Evolutionary conservation across 2,797 vertebrate species (phyloP), one percentile per base, ranked within the genome.

Genomic region (Meda fulgida): DNA sequence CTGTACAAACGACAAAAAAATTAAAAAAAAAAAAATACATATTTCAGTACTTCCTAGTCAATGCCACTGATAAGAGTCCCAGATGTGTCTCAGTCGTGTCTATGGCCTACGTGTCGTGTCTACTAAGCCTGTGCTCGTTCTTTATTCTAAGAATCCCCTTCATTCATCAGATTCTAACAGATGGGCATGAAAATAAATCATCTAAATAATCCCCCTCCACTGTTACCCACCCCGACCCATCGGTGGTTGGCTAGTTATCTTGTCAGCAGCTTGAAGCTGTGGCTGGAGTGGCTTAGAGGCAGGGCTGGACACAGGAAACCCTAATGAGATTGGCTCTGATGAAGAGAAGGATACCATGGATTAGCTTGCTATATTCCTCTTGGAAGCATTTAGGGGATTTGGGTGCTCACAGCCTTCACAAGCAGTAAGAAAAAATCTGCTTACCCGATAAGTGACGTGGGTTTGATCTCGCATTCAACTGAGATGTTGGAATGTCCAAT

Each of bases 311-410:
- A 87, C 89, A 92, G n/a, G 87, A 89, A 87, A 38, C 31, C 83
- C 86, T 95, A 96, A 95, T 95, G 92, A 90, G 94, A 95, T 96
- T 96, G 93, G 91, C 89, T 60, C n/a, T 86, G 92, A 90, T 88
- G 83, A 77, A 91, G 92, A 91, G 90, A 92, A 91, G 91, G 92
- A 89, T 90, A 80, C 90, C 84, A 88, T 63, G n/a, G 86, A 94
- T 94, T 95, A 94, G 91, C 93, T 92, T 89, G 90, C 90, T 89
- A 53, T 90, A 86, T 89, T 89, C 84, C 84, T 83, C 80, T 92
- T 93, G 91, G 90, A 93, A 91, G 90, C 86, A 77, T 92, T 91
- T 87, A 67, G n/a, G 81, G 90, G 93, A 94, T 95, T 95, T 95
- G 91, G 90, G 71, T 87, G 91, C 88, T 86, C 89, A 91, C 89